These are phyloP conservation scores for Eupeodes latifasciatus DNA, from an alignment of 2,888 invertebrate genomes.

Conservation along the genomic window DNA sequence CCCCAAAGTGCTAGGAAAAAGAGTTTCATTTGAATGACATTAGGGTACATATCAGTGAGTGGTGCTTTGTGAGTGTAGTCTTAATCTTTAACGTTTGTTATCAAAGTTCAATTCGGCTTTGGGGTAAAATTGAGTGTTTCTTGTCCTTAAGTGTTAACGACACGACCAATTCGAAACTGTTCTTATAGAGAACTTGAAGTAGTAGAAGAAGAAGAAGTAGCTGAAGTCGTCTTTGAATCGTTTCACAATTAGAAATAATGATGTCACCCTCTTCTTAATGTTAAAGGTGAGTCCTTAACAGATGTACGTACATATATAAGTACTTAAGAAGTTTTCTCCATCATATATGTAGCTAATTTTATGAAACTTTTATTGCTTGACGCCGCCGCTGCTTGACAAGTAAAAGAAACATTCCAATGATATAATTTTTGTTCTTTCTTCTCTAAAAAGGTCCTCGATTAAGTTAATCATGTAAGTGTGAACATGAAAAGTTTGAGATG, in stretches of 20 bases:
- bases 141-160: slow-evolving; percentile 40
- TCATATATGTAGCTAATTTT: not conserved
- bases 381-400: not conserved
- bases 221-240: slow-evolving; percentile 32
- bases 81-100: slow-evolving; percentile 55
- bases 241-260: slow-evolving; percentile 59
- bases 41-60: slow-evolving; percentile 9
- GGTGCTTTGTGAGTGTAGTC: slow-evolving; percentile 26
- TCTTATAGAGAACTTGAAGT: not conserved
- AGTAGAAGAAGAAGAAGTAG: not conserved
- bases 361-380: slow-evolving; percentile 22
- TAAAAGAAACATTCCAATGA: slow-evolving; percentile 6
- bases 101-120: slow-evolving; percentile 47
- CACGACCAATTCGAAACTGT: not conserved
- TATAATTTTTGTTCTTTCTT: not conserved
- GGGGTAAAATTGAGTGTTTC: slow-evolving; percentile 30
- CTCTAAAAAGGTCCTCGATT: not conserved
- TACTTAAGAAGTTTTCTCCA: slow-evolving; percentile 55
- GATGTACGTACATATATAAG: not conserved
- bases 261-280: not conserved
- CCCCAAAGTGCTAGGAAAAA: slow-evolving; percentile 8
- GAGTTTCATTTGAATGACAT: slow-evolving; percentile 47
- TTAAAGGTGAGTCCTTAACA: not conserved
- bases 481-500: slow-evolving; percentile 21
- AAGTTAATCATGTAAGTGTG: slow-evolving; percentile 9